Evolutionary conservation across 2,888 invertebrate genomes (phyloP).

Genomic region (Tetramorium bicarinatum): DNA sequence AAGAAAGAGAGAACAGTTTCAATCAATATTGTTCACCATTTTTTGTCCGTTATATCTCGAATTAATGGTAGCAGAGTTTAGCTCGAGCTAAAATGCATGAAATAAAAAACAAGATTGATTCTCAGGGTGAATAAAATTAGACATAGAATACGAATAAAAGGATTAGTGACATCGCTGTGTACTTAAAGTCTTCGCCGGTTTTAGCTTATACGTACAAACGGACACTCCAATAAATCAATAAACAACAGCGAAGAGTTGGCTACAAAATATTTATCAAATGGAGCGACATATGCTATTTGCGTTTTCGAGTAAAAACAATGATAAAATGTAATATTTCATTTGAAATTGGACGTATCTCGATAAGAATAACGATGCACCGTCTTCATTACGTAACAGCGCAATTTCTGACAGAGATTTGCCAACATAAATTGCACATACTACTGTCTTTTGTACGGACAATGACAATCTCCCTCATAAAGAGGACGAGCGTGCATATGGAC

Average conservation of each 20-base stretch:
- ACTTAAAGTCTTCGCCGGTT: neutral
- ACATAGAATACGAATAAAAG: neutral
- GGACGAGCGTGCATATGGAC: slow-evolving; percentile 49
- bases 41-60: neutral
- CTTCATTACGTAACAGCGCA: slow-evolving; percentile 7
- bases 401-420: slow-evolving; percentile 30
- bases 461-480: neutral
- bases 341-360: neutral
- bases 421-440: slow-evolving; percentile 22
- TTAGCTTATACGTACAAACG: neutral
- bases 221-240: slow-evolving; percentile 14
- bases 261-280: slow-evolving; percentile 24
- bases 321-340: slow-evolving; percentile 14
- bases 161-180: slow-evolving; percentile 1
- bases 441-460: slow-evolving; percentile 25
- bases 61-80: neutral
- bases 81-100: neutral
- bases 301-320: neutral
- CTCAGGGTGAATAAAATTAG: slow-evolving; percentile 15
- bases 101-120: slow-evolving; percentile 22
- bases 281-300: neutral
- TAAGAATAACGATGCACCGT: slow-evolving; percentile 39
- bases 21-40: slow-evolving; percentile 5
- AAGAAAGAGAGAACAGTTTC: slow-evolving; percentile 3
- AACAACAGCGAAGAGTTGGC: neutral